These are phyloP conservation scores for Platycnemis pennipes DNA, from an alignment of 2,888 invertebrate species.

Conservation along the genomic window DNA sequence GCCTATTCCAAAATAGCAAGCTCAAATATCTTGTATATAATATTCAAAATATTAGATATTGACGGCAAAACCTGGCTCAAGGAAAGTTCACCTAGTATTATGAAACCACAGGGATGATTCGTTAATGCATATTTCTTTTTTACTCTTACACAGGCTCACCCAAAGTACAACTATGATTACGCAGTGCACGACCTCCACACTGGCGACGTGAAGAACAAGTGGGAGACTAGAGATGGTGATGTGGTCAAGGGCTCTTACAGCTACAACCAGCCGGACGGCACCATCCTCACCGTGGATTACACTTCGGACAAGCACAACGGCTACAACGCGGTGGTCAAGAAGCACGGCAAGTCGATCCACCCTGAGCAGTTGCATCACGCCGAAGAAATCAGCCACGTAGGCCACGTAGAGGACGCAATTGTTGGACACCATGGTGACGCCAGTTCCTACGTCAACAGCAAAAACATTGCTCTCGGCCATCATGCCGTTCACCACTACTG, in stretches of 20 bases:
- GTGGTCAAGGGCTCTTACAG: slow-evolving; percentile 55
- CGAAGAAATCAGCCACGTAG: not conserved
- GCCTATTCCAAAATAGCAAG: too few relatives aligned
- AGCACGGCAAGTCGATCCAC: not conserved
- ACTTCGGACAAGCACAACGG: slow-evolving; percentile 47
- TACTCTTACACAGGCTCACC: not conserved
- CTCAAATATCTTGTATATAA: too few relatives aligned
- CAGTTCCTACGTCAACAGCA: too few relatives aligned
- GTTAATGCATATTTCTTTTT: not conserved
- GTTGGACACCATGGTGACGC: not conserved
- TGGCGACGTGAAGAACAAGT: slow-evolving; percentile 54
- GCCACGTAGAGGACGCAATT: not conserved
- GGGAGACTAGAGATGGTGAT: slow-evolving; percentile 51
- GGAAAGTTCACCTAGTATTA: too few relatives aligned
- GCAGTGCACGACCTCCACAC: slow-evolving; percentile 39
- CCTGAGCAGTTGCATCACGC: not conserved
- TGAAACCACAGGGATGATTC: too few relatives aligned
- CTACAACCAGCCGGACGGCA: slow-evolving; percentile 54
- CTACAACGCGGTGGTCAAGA: slow-evolving; percentile 46
- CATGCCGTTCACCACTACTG: not conserved
- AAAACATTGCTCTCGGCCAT: too few relatives aligned
- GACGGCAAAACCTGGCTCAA: too few relatives aligned
- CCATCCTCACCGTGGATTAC: slow-evolving; percentile 46
- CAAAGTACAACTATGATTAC: slow-evolving; percentile 42
- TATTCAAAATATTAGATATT: too few relatives aligned